phyloP scores from a whole-genome alignment of 2,888 invertebrate genomes.

The Diploptera punctata region DNA sequence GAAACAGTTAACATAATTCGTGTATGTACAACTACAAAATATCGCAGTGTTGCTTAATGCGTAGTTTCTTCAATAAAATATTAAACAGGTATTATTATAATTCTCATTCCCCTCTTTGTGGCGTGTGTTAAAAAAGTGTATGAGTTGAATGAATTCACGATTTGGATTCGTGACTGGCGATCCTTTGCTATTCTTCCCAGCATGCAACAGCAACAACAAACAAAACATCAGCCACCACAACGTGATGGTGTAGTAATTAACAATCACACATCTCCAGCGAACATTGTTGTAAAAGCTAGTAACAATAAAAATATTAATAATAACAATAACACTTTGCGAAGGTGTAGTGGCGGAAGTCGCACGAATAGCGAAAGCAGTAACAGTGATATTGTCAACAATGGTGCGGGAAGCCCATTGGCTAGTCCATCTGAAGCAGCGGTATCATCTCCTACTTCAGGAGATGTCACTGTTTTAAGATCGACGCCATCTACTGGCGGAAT shows the following conservation, averaged over 20 bases:
- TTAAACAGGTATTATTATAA: conserved; percentile 1
- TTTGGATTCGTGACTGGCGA: conserved; percentile 29
- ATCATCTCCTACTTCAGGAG: conserved; percentile 29
- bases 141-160: conserved; percentile 35
- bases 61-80: conserved; percentile 1
- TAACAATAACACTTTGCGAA: conserved; percentile 14
- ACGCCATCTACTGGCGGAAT: neutral
- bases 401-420: conserved; percentile 17
- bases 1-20: conserved; percentile 21
- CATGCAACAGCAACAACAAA: conserved; percentile 38
- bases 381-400: conserved; percentile 20
- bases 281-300: conserved; percentile 5
- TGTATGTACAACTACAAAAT: conserved; percentile 13
- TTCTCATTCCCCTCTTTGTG: conserved; percentile 8
- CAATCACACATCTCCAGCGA: conserved; percentile 8
- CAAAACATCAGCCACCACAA: neutral
- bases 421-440: conserved; percentile 32
- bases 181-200: conserved; percentile 26
- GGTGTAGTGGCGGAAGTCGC: conserved; percentile 29
- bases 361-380: conserved; percentile 35
- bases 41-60: conserved; percentile 8
- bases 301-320: conserved; percentile 23
- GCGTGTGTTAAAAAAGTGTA: conserved; percentile 21
- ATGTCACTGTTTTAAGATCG: conserved; percentile 10
- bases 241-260: conserved; percentile 26